These are phyloP conservation scores for Eleginops maclovinus DNA, from an alignment of 2,113 vertebrate genomes.

Conservation along the genomic window DNA sequence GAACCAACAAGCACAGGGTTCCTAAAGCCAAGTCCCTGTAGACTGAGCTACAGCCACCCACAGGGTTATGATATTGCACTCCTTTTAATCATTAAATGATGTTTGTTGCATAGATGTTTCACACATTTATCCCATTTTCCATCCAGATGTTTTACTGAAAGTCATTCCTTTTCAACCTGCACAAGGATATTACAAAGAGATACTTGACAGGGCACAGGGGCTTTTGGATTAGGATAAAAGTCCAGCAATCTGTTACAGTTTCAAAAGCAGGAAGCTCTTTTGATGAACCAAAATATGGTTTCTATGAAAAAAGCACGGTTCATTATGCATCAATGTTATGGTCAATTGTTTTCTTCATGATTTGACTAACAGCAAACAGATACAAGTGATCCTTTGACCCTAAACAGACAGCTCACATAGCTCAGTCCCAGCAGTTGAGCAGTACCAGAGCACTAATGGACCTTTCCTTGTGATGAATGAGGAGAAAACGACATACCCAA, in stretches of 20 bases:
- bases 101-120: slow-evolving; percentile 23
- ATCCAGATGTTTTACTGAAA: slow-evolving; percentile 64
- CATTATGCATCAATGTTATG: slow-evolving; percentile 57
- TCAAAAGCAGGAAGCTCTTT: slow-evolving; percentile 59
- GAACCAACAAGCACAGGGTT: no score
- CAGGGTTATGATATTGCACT: not conserved
- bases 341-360: slow-evolving; percentile 63
- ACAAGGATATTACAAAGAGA: slow-evolving; percentile 68
- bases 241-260: slow-evolving; percentile 50
- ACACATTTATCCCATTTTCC: slow-evolving; percentile 54
- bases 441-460: slow-evolving; percentile 43
- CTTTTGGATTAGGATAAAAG: slow-evolving; percentile 68
- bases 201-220: slow-evolving; percentile 50
- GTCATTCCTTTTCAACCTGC: slow-evolving; percentile 47
- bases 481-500: slow-evolving; percentile 87
- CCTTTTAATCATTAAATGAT: slow-evolving; percentile 8
- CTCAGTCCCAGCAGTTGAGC: slow-evolving; percentile 27
- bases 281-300: slow-evolving; percentile 66
- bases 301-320: slow-evolving; percentile 57
- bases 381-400: slow-evolving; percentile 38
- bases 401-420: slow-evolving; percentile 25
- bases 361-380: slow-evolving; percentile 52
- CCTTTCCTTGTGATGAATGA: slow-evolving; percentile 42
- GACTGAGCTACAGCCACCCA: no score
- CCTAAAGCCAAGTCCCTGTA: no score